phyloP scores from a whole-genome alignment of 2,797 vertebrate genomes.

The Podarcis lilfordi region DNA sequence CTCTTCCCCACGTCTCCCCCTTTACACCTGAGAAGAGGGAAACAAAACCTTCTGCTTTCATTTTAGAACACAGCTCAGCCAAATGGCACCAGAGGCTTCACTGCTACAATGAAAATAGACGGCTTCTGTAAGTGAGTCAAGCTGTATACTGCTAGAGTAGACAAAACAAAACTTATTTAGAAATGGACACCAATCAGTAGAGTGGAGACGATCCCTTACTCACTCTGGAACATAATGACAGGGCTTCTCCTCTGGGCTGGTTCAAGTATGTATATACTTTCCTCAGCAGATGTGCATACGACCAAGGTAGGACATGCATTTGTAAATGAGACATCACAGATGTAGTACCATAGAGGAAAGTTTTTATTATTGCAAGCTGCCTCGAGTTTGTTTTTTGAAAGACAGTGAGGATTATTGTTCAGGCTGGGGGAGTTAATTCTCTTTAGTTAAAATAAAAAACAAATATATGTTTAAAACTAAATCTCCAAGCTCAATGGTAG shows the following conservation, averaged over 20 bases:
- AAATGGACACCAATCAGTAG: background rate
- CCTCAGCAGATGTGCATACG: background rate
- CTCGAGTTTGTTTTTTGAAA: no score
- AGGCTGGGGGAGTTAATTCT: background rate
- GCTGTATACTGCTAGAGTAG: background rate
- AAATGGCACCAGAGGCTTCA: background rate
- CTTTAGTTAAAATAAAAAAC: background rate
- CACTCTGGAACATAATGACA: no score
- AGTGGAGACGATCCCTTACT: background rate
- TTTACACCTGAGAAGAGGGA: background rate
- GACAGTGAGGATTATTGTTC: background rate
- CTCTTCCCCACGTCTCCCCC: background rate
- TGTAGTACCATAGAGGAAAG: background rate
- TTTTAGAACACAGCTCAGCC: background rate
- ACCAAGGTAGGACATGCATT: background rate
- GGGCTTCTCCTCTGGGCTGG: background rate
- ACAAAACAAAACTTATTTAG: background rate
- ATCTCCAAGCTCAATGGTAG: no score
- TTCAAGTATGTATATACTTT: no score
- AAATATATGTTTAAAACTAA: background rate
- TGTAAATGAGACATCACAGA: background rate
- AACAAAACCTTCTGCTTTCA: background rate
- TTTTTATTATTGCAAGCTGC: no score
- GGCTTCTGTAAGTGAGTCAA: background rate
- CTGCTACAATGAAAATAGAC: background rate